Base-by-base conservation (phyloP, 2,113 vertebrate genomes). In the Fulica atra region DNA sequence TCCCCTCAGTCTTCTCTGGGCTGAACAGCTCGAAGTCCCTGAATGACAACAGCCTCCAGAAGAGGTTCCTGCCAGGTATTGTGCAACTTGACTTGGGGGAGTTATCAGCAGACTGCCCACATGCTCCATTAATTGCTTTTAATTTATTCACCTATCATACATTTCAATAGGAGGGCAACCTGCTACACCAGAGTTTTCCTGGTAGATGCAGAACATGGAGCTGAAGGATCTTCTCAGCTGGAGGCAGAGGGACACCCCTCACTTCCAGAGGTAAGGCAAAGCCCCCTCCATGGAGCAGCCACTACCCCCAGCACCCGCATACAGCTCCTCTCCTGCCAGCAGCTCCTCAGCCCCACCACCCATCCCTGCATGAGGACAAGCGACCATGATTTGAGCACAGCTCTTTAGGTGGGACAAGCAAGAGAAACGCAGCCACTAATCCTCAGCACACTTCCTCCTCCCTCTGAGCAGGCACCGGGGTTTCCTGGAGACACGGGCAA, bases 401-500 rank as follows among this genome's bases (percentile, higher is more conserved):
- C 35, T 7, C 4, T 15, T 29, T 26, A 44, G 56, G 36, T 2
- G 23, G 14, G 33, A 29, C 18, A 29, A 16, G 26, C 18, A 63
- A 33, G 16, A 73, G 16, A n/a, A 81, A 17, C 16, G 35, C 23
- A 19, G 54, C 46, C 15, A 8, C 59, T 50, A 35, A 64, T 51
- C 15, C 85, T 79, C 61, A 20, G 51, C 23, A 26, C 24, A n/a
- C 59, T 82, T 97, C 91, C 85, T 90, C 59, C 91, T 83, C 88
- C 61, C 65, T 93, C 24, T 33, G 81, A 96, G 42, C 78, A 89
- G 76, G 86, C 92, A 86, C 96, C 42, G 11, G 89, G 91, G 98
- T 98, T 96, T 96, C 97, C 95, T 96, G 96, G 98, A 96, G 94
- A 98, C 97, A 6, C 19, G 66, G 92, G 81, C 95, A 97, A 98